Conservation (phyloP, 1,140 invertebrate genomes). For the Latrodectus geometricus region DNA sequence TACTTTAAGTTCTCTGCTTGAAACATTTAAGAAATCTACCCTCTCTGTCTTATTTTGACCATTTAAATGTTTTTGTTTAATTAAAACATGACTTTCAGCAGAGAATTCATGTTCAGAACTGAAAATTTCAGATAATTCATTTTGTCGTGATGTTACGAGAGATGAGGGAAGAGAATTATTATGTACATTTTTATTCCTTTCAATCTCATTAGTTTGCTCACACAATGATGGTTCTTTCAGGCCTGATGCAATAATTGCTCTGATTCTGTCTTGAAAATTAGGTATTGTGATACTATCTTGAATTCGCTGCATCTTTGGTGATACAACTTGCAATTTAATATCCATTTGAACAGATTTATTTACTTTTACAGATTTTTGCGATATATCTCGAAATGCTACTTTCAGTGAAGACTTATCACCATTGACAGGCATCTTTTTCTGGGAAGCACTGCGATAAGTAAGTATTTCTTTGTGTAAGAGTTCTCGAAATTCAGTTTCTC, state of each 20-base stretch:
- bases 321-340: neutral
- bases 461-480: conserved; percentile 44
- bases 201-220: neutral
- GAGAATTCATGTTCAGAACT: neutral
- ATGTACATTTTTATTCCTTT: neutral
- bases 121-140: conserved; percentile 3
- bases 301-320: conserved; percentile 50
- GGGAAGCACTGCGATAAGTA: neutral
- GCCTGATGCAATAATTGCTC: conserved; percentile 90
- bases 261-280: conserved; percentile 91
- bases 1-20: conserved; percentile 13
- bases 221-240: conserved; percentile 80
- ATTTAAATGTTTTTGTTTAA: conserved; percentile 7
- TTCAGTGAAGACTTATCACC: conserved; percentile 11
- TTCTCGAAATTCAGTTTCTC: conserved; percentile 17
- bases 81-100: conserved; percentile 1
- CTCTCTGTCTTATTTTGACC: neutral
- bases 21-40: conserved; percentile 1
- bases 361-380: conserved; percentile 24
- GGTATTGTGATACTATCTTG: conserved; percentile 72
- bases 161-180: conserved; percentile 18
- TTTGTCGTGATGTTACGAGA: conserved; percentile 6
- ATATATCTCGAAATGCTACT: conserved; percentile 29
- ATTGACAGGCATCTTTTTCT: conserved; percentile 1
- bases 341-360: conserved; percentile 16